Evolutionary conservation across 2,113 vertebrate genomes (phyloP), one percentile per base, ranked within the genome.

Genomic region (Macaca fascicularis): DNA sequence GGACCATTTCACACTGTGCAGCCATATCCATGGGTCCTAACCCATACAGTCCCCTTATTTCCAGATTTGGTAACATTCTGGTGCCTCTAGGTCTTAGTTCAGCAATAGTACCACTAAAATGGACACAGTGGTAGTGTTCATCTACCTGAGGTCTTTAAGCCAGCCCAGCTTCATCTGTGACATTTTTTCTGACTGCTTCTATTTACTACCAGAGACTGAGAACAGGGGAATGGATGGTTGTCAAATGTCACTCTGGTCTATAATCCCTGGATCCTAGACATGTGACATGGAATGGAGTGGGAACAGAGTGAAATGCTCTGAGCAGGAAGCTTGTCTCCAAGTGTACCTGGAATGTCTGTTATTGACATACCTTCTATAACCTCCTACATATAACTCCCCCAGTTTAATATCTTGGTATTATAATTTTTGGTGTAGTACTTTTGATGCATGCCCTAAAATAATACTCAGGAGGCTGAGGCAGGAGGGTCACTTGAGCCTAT

Each of bases 371-470:
- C 55, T n/a, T 45, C 45, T 35, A 52, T 17, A 48, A 32, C 13
- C 52, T 38, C 27, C 1, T 19, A 69, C 32, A 19, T 35, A 69
- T 14, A 69, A 69, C 3, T 61, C 30, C 50, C 69, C 50, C 32
- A 80, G 50, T 64, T 90, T 74, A 83, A 82, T 11, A 5, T 97
- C 19, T 90, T 79, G n/a, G 10, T 30, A 52, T 48, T 95, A 17
- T 32, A 59, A n/a, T 52, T 55, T 64, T 80, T 80, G 19, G 48
- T 80, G 11, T 74, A 82, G 50, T 90, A 50, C 45, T 94, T 95
- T 96, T 67, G 43, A 61, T 69, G 30, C 91, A 55, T 13, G 11
- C 35, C 40, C 69, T 96, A n/a, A 85, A 85, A 92, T 72, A 95
- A 16, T 25, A 78, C 75, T 78, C 43, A 9, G 75, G 27, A 78